phyloP scores from a whole-genome alignment of 1,140 invertebrate genomes.

The Antheraea mylitta region DNA sequence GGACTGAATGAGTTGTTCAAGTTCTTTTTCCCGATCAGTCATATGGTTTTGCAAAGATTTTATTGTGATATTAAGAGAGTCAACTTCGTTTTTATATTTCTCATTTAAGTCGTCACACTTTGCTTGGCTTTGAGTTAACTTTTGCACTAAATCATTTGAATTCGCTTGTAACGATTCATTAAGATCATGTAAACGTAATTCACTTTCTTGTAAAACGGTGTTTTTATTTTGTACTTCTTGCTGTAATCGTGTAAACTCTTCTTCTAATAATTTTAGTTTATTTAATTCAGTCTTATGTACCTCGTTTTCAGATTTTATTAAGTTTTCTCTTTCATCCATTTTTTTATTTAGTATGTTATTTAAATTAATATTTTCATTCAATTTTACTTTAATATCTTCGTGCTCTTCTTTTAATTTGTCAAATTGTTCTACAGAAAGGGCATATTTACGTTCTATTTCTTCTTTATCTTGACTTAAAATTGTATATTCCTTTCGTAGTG shows the following conservation, averaged over 20 bases:
- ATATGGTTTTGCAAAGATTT: constrained; percentile 77
- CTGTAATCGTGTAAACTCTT: constrained; percentile 50
- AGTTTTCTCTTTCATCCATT: constrained; percentile 62
- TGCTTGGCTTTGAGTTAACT: constrained; percentile 42
- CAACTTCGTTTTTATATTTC: constrained; percentile 53
- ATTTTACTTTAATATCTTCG: constrained; percentile 33
- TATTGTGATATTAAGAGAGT: constrained; percentile 74
- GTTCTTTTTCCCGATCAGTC: constrained; percentile 71
- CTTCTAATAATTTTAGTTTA: constrained; percentile 47
- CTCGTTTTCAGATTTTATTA: constrained; percentile 73
- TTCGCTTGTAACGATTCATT: constrained; percentile 44
- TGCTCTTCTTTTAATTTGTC: constrained; percentile 57
- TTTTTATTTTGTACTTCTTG: constrained; percentile 46
- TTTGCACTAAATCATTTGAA: constrained; percentile 45
- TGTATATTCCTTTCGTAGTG: constrained; percentile 55
- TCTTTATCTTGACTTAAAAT: constrained; percentile 52
- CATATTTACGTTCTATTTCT: constrained; percentile 50
- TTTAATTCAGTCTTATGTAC: constrained; percentile 68
- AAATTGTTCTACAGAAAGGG: constrained; percentile 63
- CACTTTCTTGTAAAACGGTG: constrained; percentile 44
- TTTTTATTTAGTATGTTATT: constrained; percentile 47
- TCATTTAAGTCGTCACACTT: constrained; percentile 58
- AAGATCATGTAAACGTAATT: constrained; percentile 42
- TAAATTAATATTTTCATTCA: constrained; percentile 43
- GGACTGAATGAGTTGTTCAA: constrained; percentile 73